Base-by-base conservation (phyloP, 2,113 vertebrate genomes). In the Eublepharis macularius region DNA sequence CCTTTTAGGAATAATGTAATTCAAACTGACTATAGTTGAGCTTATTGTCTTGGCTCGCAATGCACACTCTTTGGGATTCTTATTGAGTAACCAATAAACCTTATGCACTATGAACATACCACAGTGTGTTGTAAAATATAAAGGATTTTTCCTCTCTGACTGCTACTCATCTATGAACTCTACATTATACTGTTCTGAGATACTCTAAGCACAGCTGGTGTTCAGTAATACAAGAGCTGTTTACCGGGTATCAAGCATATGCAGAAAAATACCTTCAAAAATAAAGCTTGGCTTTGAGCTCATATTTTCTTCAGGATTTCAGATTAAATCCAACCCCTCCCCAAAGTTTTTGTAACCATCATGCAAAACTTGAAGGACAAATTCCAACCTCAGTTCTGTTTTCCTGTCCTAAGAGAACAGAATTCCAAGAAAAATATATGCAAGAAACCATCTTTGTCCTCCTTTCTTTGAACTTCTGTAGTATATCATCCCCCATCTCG, bases 121-220 rank as follows among this genome's bases (percentile, higher is more conserved):
- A 87, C 41, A 74, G 0, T 69, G 78, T 43, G n/a, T 29, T 76
- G 74, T 4, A 73, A 69, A 69, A n/a, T n/a, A 36, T 78, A 83
- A 91, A 85, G 21, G 74, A 76, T 68, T 16, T 11, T 7, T 68
- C 78, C 69, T 17, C 0, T 0, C 2, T 85, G 66, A 81, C 24
- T 84, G 34, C 12, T 47, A 11, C 17, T 82, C 74, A 21, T 80
- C 84, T 76, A 51, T 0, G 0, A 86, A 81, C 47, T 81, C 14
- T 69, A 2, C 60, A 0, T 84, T 82, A 82, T 10, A 60, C 24
- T 60, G 4, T 73, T 21, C 1, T 24, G 39, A 75, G 14, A 73
- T 7, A 60, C 77, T 80, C 54, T 80, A 89, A 82, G 47, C 36
- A 70, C 41, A 87, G 65, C 83, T 84, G 45, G 74, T 69, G 81